These are phyloP conservation scores for Lampropteryx suffumata DNA, from an alignment of 2,888 invertebrate species.

Conservation along the genomic window DNA sequence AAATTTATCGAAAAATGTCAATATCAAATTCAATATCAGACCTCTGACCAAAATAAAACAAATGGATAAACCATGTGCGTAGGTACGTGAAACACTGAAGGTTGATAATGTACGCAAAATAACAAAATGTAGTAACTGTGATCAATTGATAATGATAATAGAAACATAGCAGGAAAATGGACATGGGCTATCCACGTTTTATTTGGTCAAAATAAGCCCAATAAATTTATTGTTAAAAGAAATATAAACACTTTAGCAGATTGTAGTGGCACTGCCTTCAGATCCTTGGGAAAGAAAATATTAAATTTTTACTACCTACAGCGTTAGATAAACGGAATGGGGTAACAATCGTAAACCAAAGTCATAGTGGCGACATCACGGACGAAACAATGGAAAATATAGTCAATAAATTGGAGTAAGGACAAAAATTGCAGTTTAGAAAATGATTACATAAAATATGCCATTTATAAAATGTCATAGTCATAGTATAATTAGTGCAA, in stretches of 20 bases:
- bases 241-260: constrained; percentile 39
- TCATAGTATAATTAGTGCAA: too few species aligned
- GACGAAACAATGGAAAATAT: constrained; percentile 24
- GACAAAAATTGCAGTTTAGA: too few species aligned
- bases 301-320: constrained; percentile 54
- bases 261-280: constrained; percentile 47
- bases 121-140: too few species aligned
- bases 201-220: constrained; percentile 25
- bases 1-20: constrained; percentile 30
- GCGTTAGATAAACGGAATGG: constrained; percentile 29
- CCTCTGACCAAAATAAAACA: constrained; percentile 11
- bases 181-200: constrained; percentile 15
- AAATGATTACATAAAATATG: too few species aligned
- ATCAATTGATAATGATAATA: not conserved
- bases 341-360: constrained; percentile 33
- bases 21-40: too few species aligned
- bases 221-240: constrained; percentile 49
- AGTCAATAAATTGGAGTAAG: not conserved
- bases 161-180: not conserved
- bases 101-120: not conserved
- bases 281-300: constrained; percentile 71
- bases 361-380: constrained; percentile 49
- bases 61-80: constrained; percentile 8
- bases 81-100: not conserved
- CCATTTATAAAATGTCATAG: too few species aligned